phyloP scores from a whole-genome alignment of 2,797 vertebrate species.

The Poecilia wingei region DNA sequence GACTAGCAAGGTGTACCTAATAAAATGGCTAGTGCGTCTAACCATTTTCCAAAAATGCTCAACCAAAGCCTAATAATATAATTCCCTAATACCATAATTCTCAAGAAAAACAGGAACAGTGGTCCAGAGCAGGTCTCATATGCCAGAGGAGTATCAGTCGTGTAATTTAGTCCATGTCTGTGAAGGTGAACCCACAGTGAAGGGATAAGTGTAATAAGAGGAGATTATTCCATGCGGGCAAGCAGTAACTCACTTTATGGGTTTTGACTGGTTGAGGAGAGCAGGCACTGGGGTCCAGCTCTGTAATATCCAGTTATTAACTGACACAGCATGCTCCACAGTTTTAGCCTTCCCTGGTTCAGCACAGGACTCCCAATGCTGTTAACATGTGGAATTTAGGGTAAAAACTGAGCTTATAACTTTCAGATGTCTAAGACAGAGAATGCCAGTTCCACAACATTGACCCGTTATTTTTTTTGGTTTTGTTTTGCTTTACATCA shows the following conservation, averaged over 20 bases:
- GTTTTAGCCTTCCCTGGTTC: conserved; percentile 43
- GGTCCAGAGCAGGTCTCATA: conserved; percentile 24
- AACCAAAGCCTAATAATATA: not conserved
- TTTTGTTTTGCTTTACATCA: conserved; percentile 47
- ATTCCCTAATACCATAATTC: conserved; percentile 6
- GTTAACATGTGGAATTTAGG: conserved; percentile 61
- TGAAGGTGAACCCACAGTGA: conserved; percentile 58
- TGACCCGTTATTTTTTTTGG: conserved; percentile 59
- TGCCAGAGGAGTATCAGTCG: conserved; percentile 52
- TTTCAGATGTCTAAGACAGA: conserved; percentile 34
- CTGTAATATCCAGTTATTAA: conserved; percentile 68
- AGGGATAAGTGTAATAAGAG: conserved; percentile 70
- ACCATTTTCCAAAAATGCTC: not conserved
- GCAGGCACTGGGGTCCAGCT: conserved; percentile 62
- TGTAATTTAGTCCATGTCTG: conserved; percentile 52
- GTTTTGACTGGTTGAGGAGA: conserved; percentile 65
- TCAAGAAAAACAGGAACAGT: conserved; percentile 10
- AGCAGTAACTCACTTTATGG: conserved; percentile 70
- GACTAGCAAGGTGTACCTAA: not conserved
- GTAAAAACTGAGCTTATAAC: conserved; percentile 59
- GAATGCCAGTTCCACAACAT: conserved; percentile 49
- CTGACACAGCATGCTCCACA: conserved; percentile 52
- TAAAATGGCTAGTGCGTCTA: not conserved
- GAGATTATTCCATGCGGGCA: conserved; percentile 69
- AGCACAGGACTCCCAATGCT: conserved; percentile 56